phyloP scores from a whole-genome alignment of 2,797 vertebrate species.

The Leuciscus waleckii region DNA sequence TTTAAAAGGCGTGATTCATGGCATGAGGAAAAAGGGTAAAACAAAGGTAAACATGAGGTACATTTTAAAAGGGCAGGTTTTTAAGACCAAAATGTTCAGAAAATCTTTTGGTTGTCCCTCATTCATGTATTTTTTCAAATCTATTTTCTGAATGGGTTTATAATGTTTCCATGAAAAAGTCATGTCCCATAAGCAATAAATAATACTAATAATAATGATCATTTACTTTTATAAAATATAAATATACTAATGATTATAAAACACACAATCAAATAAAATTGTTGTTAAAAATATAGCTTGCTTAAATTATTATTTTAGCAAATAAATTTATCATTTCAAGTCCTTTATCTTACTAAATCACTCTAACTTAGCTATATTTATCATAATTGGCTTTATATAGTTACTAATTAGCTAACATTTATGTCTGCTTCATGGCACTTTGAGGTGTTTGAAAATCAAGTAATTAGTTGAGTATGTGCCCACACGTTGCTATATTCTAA shows the following conservation, averaged over 20 bases:
- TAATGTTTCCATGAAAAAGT: neutral
- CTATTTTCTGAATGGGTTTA: neutral
- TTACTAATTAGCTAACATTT: constrained; percentile 32
- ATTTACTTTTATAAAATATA: neutral
- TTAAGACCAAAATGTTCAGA: neutral
- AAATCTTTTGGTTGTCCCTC: neutral
- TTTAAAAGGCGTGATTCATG: neutral
- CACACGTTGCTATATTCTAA: constrained; percentile 33
- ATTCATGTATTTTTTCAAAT: neutral
- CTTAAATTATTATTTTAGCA: neutral
- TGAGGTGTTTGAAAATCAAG: constrained; percentile 28
- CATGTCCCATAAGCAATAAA: neutral
- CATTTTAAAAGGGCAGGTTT: neutral
- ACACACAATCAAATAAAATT: neutral
- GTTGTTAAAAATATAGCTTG: neutral
- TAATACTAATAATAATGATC: neutral
- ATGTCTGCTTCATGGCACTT: constrained; percentile 7
- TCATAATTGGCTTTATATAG: constrained; percentile 17
- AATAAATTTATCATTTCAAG: neutral
- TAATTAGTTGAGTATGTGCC: constrained; percentile 26
- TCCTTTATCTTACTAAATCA: constrained; percentile 4
- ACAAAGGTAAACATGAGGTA: neutral
- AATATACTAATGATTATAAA: constrained; percentile 4
- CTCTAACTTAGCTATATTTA: neutral
- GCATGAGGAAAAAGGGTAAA: neutral